Percentiles rank a stretch among this genome's conserved stretches.
Evolutionary conservation across 2,113 vertebrate species (phyloP).

Genomic region (Lathamus discolor): DNA sequence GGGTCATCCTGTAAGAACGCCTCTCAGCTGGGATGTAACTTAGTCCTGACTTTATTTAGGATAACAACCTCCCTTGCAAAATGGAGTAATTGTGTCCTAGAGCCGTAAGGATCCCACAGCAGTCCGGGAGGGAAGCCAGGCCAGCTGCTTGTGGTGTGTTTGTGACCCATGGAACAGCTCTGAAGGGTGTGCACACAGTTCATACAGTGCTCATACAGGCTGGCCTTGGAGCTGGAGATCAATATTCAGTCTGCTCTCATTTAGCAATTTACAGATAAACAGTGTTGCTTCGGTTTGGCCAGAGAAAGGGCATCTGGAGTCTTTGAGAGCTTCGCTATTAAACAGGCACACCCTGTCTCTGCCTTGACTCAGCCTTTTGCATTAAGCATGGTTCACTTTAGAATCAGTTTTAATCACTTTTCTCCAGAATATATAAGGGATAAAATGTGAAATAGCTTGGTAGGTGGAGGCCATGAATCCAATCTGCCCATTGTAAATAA

Average conservation of each 20-base stretch:
- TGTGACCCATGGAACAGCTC: background rate
- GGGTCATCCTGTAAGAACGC: background rate
- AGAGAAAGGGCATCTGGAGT: background rate
- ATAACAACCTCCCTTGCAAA: background rate
- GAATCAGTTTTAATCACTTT: background rate
- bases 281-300: background rate
- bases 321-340: background rate
- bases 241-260: background rate
- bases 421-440: background rate
- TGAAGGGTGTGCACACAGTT: background rate
- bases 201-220: background rate
- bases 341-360: background rate
- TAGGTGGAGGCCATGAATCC: background rate
- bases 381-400: background rate
- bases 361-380: background rate
- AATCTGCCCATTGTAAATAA: background rate
- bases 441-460: background rate
- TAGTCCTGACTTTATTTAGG: background rate
- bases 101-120: accelerated
- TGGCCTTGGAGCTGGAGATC: background rate
- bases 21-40: background rate
- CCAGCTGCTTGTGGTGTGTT: background rate
- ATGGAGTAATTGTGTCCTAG: background rate
- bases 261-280: background rate
- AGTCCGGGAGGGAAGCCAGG: background rate